Base-by-base conservation (phyloP, 1,140 invertebrate species). In the Zelostemma sp. region DNA sequence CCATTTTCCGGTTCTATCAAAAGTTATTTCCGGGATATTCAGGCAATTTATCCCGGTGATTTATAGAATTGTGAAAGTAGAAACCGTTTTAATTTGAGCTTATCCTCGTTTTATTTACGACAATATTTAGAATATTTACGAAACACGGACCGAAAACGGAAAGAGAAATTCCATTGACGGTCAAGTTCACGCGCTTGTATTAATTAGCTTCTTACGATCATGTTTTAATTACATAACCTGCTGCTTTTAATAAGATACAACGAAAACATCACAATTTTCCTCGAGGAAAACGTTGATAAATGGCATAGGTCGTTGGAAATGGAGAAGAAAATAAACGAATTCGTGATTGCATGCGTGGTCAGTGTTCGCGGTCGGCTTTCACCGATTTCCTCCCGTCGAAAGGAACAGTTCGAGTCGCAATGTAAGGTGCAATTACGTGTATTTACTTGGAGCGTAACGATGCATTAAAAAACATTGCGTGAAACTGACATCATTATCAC, bases 311-410 rank as follows among this genome's bases (percentile, higher is more conserved):
- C n/a, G n/a, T 25, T 25, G 21, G 21, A 25, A 25, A 25, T 25
- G 47, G 46, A n/a, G 57, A 62, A 41, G 56, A 54, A 58, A 58
- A 47, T 48, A 53, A 41, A 54, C 33, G 54, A 58, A 35, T 56
- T 14, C 31, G 40, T 17, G 31, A 46, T 28, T 14, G 25, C 2
- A 31, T 33, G 14, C 9, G 8, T 62, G 45, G 55, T 25, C 63
- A 67, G 43, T 58, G 55, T 25, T 51, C 58, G 31, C 48, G 56
- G 62, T 66, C 58, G 40, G 70, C 70, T 73, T 73, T 73, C 71
- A 73, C 71, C 59, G 66, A 69, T 73, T 73, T 69, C 61, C 46
- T 59, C 64, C 31, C 48, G 50, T 19, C 40, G 14, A 46, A 38
- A 40, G n/a, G 59, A 63, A 61, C 19, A 53, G 46, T 70, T 58